phyloP scores from a whole-genome alignment of 2,888 invertebrate species.

The Anticlea derivata region DNA sequence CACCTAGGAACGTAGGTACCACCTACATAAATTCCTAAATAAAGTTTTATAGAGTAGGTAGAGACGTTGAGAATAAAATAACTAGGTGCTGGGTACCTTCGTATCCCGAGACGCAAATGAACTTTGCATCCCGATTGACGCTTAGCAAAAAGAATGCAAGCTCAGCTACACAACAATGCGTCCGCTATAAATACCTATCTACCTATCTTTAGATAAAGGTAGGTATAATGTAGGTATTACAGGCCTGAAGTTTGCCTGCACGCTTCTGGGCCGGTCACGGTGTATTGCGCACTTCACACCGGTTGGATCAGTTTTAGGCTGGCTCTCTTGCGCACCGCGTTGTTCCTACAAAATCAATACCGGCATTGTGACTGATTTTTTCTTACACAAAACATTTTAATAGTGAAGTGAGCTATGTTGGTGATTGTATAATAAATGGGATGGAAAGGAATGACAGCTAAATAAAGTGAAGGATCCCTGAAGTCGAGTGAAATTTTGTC shows the following conservation, averaged over 20 bases:
- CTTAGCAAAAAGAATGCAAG: constrained; percentile 38
- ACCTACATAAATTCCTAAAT: too few species aligned
- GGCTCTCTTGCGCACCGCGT: constrained; percentile 62
- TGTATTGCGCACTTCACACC: constrained; percentile 63
- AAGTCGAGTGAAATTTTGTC: constrained; percentile 64
- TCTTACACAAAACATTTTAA: constrained; percentile 46
- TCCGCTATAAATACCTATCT: constrained; percentile 26
- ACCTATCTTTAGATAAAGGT: too few species aligned
- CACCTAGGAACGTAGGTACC: too few species aligned
- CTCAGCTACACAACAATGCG: constrained; percentile 41
- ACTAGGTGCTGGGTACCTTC: background rate
- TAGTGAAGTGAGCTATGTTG: constrained; percentile 20
- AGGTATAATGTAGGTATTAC: constrained; percentile 17
- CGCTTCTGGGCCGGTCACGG: constrained; percentile 57
- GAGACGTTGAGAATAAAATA: too few species aligned
- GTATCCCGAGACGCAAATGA: constrained; percentile 12
- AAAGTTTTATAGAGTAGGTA: too few species aligned
- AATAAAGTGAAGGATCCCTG: constrained; percentile 18
- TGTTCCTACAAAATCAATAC: constrained; percentile 43
- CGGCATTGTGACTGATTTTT: constrained; percentile 55
- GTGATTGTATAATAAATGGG: constrained; percentile 4
- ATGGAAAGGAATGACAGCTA: constrained; percentile 4
- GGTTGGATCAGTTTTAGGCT: constrained; percentile 78
- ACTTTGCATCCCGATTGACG: constrained; percentile 29
- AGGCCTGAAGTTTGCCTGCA: constrained; percentile 36